These are phyloP conservation scores for Oscheius sp. DNA, from an alignment of 2,888 invertebrate genomes.

Conservation along the genomic window DNA sequence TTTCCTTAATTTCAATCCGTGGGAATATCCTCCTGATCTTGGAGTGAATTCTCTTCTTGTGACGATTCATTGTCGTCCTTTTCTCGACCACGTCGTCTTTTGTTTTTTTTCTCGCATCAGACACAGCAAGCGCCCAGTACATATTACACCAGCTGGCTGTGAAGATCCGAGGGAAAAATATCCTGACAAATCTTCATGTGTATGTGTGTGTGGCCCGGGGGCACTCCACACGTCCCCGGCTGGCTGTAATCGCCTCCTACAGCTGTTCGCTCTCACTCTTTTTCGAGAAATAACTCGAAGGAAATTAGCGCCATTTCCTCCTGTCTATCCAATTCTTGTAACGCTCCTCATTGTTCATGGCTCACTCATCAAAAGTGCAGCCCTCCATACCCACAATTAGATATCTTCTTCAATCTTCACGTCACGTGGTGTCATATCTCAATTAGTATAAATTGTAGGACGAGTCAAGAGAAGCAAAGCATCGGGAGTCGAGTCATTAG, in stretches of 20 bases:
- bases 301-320: not conserved
- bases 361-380: not conserved
- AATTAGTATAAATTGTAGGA: constrained; percentile 10
- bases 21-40: constrained; percentile 4
- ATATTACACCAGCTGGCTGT: no score
- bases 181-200: constrained; percentile 5
- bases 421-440: not conserved
- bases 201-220: constrained; percentile 16
- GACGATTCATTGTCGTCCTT: not conserved
- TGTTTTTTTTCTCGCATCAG: not conserved
- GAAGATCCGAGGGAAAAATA: not conserved
- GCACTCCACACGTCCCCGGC: constrained; percentile 4
- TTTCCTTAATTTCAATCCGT: no score
- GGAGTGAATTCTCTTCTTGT: not conserved
- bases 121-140: no score
- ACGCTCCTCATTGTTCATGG: not conserved
- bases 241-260: constrained; percentile 19
- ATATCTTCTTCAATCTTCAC: not conserved
- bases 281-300: not conserved
- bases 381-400: no score
- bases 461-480: constrained; percentile 1
- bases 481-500: constrained; percentile 8
- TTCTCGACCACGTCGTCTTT: not conserved
- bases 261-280: constrained; percentile 18
- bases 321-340: not conserved